Base-by-base conservation (phyloP, 2,797 vertebrate genomes). In the Synanceia verrucosa region DNA sequence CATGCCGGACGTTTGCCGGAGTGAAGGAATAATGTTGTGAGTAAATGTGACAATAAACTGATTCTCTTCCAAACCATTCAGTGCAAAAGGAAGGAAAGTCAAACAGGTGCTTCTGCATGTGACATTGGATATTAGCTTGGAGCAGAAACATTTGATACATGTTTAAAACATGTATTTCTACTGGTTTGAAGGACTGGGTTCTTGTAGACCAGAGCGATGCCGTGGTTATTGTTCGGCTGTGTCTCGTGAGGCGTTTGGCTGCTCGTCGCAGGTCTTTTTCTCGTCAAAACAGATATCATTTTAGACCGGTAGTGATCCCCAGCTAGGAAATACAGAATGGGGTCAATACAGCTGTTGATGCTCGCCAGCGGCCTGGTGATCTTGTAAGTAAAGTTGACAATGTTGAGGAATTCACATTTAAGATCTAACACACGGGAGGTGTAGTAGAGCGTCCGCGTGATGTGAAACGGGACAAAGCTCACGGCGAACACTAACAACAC, bases 291-390 rank as follows among this genome's bases (percentile, higher is more conserved):
- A 1, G 77, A 88, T 24, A 90, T 47, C 56, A 97, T 82, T 79
- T 84, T 91, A 6, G 93, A 89, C 48, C 95, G 94, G 76, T 96
- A 97, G 44, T 93, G 95, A 86, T 98, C 96, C 65, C 97, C 97
- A 0, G 89, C 96, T 82, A 98, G 86, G 86, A 99, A 95, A 91
- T 97, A 99, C 9, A 99, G 88, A 67, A 99, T 92, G 1, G 98
- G 97, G 78, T 99, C 97, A 1, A 99, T 94, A 86, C 96, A 99
- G 86, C 98, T 98, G 91, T 98, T 99, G 85, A 95, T 70, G 48
- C 96, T 96, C 44, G 96, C 98, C 86, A 99, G 90, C 0, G 97
- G 97, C 33, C 96, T 91, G 0, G 97, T 99, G 89, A 97, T 95
- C 90, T 99, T 99, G 84, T 98, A 99, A n/a, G 93, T 89, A 51